Evolutionary conservation across 2,888 invertebrate species (phyloP).

Genomic region (Andrena flavipes): DNA sequence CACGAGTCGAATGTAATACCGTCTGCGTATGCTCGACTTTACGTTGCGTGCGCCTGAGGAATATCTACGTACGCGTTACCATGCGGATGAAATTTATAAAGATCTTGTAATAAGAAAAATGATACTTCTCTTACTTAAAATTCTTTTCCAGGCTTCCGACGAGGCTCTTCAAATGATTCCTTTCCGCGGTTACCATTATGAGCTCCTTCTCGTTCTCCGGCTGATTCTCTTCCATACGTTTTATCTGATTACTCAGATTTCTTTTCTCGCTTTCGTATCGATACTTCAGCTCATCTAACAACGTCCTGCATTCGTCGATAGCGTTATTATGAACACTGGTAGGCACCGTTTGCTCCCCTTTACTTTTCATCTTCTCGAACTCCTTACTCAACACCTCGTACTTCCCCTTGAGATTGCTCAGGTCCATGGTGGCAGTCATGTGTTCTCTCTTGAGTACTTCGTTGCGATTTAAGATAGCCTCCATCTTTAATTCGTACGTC

Average conservation of each 20-base stretch:
- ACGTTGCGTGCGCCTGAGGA: slow-evolving; percentile 84
- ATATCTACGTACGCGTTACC: slow-evolving; percentile 24
- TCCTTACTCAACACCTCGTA: slow-evolving; percentile 86
- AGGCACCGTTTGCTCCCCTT: slow-evolving; percentile 87
- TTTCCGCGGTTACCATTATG: slow-evolving; percentile 83
- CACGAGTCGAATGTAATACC: slow-evolving; percentile 84
- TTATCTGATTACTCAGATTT: slow-evolving; percentile 86
- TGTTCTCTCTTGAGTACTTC: slow-evolving; percentile 88
- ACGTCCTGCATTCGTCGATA: slow-evolving; percentile 90
- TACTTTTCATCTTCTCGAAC: slow-evolving; percentile 86
- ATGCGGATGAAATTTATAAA: slow-evolving; percentile 1
- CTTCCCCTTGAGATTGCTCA: slow-evolving; percentile 87
- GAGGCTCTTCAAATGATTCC: slow-evolving; percentile 86
- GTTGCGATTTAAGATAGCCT: slow-evolving; percentile 88
- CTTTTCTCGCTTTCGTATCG: slow-evolving; percentile 90
- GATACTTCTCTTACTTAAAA: slow-evolving; percentile 84
- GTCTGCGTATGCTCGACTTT: slow-evolving; percentile 85
- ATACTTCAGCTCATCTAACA: slow-evolving; percentile 91
- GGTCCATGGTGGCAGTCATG: slow-evolving; percentile 86
- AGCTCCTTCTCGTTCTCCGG: slow-evolving; percentile 86
- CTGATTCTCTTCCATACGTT: slow-evolving; percentile 85
- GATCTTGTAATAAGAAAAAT: background rate
- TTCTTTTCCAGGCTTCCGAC: slow-evolving; percentile 87
- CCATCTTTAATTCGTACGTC: slow-evolving; percentile 90
- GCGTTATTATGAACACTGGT: slow-evolving; percentile 88